Conservation (phyloP, 2,888 invertebrate species). For the Latrodectus hesperus region DNA sequence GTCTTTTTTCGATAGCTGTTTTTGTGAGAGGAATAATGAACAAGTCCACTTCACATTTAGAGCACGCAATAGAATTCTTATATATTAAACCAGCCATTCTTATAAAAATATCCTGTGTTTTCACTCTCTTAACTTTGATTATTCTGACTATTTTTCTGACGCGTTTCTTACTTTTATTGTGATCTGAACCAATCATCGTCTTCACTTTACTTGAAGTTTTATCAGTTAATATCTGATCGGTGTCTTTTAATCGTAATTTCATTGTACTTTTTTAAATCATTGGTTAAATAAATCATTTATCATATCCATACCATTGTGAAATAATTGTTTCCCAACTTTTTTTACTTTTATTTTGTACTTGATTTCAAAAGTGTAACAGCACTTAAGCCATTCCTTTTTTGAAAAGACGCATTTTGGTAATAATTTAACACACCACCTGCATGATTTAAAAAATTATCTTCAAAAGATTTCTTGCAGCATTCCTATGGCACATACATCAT, state of each 20-base stretch:
- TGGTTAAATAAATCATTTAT: conserved; percentile 8
- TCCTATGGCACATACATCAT: conserved; percentile 26
- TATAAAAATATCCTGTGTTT: conserved; percentile 13
- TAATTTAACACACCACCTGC: conserved; percentile 8
- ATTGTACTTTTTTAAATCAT: conserved; percentile 15
- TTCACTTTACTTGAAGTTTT: no score
- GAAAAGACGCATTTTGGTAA: conserved; percentile 14
- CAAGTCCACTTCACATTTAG: conserved; percentile 41
- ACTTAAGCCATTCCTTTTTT: conserved; percentile 30
- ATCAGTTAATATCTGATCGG: background rate
- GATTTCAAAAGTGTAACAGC: conserved; percentile 31
- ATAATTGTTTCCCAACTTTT: conserved; percentile 34
- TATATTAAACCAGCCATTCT: conserved; percentile 3
- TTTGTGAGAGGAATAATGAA: conserved; percentile 8
- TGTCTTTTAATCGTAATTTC: conserved; percentile 11
- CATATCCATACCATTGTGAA: conserved; percentile 10
- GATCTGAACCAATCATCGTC: conserved; percentile 7
- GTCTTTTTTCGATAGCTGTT: conserved; percentile 21
- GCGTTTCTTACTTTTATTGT: conserved; percentile 20
- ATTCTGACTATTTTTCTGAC: conserved; percentile 9
- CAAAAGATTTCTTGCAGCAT: conserved; percentile 23
- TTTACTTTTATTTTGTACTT: no score
- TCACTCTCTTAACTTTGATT: conserved; percentile 3
- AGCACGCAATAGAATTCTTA: conserved; percentile 13
- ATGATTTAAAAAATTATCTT: conserved; percentile 20